A percentile compares a stretch with the other conserved stretches of the same genome.
Conservation (phyloP, 1,140 invertebrate species). For the Neodiprion virginianus region DNA sequence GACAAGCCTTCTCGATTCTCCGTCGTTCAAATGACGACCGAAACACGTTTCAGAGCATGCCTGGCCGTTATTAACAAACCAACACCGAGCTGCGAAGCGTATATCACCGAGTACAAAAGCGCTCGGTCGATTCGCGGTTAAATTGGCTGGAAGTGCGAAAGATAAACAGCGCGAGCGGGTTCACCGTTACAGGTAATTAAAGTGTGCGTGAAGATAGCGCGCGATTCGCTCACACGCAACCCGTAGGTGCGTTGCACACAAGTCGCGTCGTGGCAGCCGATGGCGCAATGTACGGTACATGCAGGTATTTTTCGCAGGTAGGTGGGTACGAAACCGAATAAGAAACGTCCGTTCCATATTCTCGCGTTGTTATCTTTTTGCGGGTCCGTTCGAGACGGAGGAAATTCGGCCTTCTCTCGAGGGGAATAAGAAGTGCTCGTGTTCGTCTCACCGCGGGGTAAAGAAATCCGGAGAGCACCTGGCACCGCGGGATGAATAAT, state of each 20-base stretch:
- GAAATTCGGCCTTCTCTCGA: not conserved
- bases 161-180: slow-evolving; percentile 24
- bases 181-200: slow-evolving; percentile 13
- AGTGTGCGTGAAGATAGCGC: not conserved
- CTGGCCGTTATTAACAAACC: no score
- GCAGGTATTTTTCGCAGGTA: not conserved
- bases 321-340: not conserved
- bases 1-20: no score
- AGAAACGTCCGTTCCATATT: slow-evolving; percentile 7
- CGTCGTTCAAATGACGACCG: no score
- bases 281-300: no score
- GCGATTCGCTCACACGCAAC: no score
- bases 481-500: not conserved
- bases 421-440: not conserved
- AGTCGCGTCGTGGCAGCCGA: no score
- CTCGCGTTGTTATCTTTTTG: not conserved
- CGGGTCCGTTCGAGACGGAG: not conserved
- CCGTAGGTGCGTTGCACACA: no score
- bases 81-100: not conserved
- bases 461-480: not conserved
- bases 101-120: slow-evolving; percentile 25
- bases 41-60: no score
- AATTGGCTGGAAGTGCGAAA: slow-evolving; percentile 31
- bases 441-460: not conserved
- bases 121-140: slow-evolving; percentile 14